phyloP scores from a whole-genome alignment of 1,140 invertebrate genomes.

The Drosophila kanapiae region DNA sequence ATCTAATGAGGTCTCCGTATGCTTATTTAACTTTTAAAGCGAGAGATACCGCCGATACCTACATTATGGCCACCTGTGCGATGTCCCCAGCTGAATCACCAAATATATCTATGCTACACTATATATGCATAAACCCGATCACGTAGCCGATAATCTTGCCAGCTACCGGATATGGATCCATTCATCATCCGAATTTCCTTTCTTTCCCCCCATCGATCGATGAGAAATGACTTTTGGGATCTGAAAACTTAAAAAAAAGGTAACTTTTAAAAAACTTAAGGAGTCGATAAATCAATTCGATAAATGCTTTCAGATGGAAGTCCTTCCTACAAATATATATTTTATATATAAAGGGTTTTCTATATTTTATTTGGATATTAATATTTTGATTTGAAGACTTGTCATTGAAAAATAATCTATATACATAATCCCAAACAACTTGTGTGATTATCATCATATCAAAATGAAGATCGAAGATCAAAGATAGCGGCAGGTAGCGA shows the following conservation, averaged over 20 bases:
- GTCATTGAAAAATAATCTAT: neutral
- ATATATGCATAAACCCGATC: constrained; percentile 34
- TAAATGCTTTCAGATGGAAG: too few relatives aligned
- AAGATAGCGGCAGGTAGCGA: neutral
- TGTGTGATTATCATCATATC: neutral
- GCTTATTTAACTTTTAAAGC: constrained; percentile 65
- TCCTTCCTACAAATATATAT: too few relatives aligned
- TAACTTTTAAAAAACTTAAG: too few relatives aligned
- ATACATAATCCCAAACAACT: neutral
- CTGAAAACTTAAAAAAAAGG: neutral
- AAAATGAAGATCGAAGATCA: neutral
- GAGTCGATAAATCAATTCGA: too few relatives aligned
- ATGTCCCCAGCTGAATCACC: constrained; percentile 56
- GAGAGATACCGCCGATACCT: constrained; percentile 23
- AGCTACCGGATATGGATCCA: constrained; percentile 71
- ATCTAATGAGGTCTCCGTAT: constrained; percentile 58
- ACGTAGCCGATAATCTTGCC: constrained; percentile 31
- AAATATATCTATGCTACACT: constrained; percentile 28
- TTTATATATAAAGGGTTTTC: too few relatives aligned
- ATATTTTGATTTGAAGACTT: neutral
- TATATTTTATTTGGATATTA: neutral
- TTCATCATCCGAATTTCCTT: constrained; percentile 42
- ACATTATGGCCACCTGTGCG: constrained; percentile 67
- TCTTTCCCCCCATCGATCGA: neutral
- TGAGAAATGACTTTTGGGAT: constrained; percentile 17